phyloP scores from a whole-genome alignment of 30 jellyfish, hydroid and myxozoan species.

The Rhopilema esculentum region DNA sequence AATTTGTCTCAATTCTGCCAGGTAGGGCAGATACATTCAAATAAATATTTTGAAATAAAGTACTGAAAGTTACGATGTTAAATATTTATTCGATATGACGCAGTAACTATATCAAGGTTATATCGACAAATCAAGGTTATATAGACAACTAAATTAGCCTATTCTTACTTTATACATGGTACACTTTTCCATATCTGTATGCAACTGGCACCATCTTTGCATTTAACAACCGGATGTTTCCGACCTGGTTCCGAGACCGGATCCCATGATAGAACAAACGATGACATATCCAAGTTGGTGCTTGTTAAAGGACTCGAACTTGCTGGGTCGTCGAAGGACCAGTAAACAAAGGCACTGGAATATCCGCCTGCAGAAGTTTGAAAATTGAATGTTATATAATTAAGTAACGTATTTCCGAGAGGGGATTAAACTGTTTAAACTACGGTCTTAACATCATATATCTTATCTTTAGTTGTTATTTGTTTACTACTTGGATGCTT shows the following conservation, averaged over 20 bases:
- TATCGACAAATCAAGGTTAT: not conserved
- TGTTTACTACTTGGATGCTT: no score
- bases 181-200: not conserved
- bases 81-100: not conserved
- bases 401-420: not conserved
- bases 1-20: no score
- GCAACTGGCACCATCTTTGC: not conserved
- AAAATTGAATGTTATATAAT: not conserved
- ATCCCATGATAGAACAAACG: not conserved
- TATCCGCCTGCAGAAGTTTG: constrained; percentile 11
- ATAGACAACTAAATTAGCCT: no score
- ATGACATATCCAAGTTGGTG: constrained; percentile 6
- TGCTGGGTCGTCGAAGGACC: constrained; percentile 5
- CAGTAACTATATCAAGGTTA: not conserved
- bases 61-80: not conserved
- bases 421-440: no score
- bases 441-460: no score
- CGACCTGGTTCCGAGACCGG: constrained; percentile 18
- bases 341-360: constrained; percentile 13
- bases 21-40: not conserved
- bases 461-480: no score
- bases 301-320: not conserved
- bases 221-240: not conserved
- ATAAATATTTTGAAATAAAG: not conserved
- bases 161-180: constrained; percentile 2